phyloP scores from a whole-genome alignment of 2,113 vertebrate genomes.

The Choloepus hoffmanni region DNA sequence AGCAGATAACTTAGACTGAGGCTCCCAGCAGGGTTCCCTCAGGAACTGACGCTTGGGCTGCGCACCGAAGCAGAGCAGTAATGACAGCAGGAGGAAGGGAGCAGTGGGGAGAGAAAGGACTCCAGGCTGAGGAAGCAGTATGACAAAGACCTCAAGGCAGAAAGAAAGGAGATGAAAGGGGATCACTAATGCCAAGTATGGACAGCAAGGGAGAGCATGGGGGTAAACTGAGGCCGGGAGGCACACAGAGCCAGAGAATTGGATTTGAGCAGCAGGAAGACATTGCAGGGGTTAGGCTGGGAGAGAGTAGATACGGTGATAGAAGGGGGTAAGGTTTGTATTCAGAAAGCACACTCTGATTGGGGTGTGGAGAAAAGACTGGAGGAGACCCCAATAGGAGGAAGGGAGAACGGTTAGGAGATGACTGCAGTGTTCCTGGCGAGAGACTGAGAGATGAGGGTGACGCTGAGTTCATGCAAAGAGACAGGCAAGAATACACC shows the following conservation, averaged over 20 bases:
- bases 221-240: not conserved
- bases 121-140: rapidly evolving
- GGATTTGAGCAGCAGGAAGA: not conserved
- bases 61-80: not conserved
- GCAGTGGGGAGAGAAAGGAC: rapidly evolving
- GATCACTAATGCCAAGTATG: not conserved
- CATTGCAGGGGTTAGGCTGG: not conserved
- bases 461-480: not conserved
- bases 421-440: not conserved
- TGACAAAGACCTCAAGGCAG: not conserved
- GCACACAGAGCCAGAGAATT: not conserved
- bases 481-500: not conserved
- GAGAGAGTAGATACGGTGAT: not conserved
- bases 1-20: rapidly evolving
- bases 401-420: not conserved
- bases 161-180: not conserved
- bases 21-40: rapidly evolving
- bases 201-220: not conserved
- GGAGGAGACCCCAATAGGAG: not conserved
- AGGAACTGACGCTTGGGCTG: rapidly evolving
- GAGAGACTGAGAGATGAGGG: not conserved
- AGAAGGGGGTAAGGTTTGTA: not conserved
- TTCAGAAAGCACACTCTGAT: not conserved
- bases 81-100: rapidly evolving
- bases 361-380: not conserved